Percentiles rank a stretch among this genome's conserved stretches.
These are phyloP conservation scores for Aproaerema taeniolella DNA, from an alignment of 2,888 invertebrate species.

Conservation along the genomic window DNA sequence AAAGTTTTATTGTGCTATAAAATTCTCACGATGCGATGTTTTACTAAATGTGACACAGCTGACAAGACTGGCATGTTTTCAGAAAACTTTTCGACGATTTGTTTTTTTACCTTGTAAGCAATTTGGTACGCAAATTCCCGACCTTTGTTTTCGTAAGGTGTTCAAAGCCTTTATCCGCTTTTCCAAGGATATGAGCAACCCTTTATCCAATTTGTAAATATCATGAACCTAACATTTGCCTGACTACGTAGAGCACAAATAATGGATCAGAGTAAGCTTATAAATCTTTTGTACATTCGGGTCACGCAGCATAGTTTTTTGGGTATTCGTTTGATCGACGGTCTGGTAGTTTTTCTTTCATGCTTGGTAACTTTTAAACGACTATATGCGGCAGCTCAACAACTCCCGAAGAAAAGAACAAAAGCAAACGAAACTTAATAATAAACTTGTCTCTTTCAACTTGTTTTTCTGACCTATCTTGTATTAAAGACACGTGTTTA, in stretches of 20 bases:
- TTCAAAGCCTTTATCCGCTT: conserved; percentile 23
- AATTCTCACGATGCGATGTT: conserved; percentile 34
- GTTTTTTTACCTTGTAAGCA: conserved; percentile 29
- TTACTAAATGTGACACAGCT: too few relatives aligned
- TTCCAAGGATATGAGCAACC: conserved; percentile 33
- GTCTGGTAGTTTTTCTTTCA: neutral
- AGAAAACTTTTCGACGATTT: conserved; percentile 22
- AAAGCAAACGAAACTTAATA: too few relatives aligned
- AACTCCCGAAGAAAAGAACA: neutral
- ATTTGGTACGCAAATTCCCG: conserved; percentile 31
- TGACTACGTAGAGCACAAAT: neutral
- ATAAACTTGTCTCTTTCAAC: too few relatives aligned
- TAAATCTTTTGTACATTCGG: conserved; percentile 29
- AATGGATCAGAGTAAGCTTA: conserved; percentile 24
- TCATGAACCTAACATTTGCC: conserved; percentile 31
- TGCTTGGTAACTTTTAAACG: too few relatives aligned
- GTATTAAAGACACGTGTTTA: too few relatives aligned
- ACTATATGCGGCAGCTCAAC: too few relatives aligned
- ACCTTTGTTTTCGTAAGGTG: conserved; percentile 30
- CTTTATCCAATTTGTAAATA: conserved; percentile 39
- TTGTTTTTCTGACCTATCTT: too few relatives aligned
- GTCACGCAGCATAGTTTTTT: conserved; percentile 19
- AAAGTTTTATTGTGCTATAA: conserved; percentile 40
- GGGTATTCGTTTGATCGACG: conserved; percentile 11
- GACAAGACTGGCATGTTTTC: too few relatives aligned